A percentile compares a stretch with the other conserved stretches of the same genome.
These are phyloP conservation scores for Myrmecobius fasciatus DNA, from an alignment of 2,113 vertebrate species.

Conservation along the genomic window DNA sequence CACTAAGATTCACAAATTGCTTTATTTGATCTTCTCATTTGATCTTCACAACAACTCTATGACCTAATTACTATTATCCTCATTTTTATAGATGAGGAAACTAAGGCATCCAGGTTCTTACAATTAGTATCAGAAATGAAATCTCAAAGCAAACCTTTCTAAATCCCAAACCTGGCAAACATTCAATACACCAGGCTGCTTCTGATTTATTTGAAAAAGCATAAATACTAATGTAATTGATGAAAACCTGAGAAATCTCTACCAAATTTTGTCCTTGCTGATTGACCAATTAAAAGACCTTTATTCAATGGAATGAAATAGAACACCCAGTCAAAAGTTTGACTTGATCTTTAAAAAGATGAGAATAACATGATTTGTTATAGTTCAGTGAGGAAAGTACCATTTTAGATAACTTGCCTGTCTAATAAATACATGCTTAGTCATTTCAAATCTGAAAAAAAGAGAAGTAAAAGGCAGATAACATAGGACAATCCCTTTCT, in stretches of 20 bases:
- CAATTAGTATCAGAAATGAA: not conserved
- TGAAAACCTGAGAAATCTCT: not conserved
- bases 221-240: not conserved
- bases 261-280: not conserved
- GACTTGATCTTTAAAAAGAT: conserved; percentile 1
- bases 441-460: conserved; percentile 22
- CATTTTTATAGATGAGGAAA: not conserved
- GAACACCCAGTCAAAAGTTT: not conserved
- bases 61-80: not conserved
- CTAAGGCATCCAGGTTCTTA: not conserved
- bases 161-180: not conserved
- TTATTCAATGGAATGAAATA: not conserved
- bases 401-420: not conserved
- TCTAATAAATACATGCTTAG: not conserved
- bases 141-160: not conserved
- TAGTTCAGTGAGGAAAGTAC: not conserved
- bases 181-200: not conserved
- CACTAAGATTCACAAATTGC: not conserved
- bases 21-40: not conserved
- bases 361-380: not conserved
- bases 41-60: not conserved
- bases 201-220: not conserved
- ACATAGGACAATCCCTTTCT: not conserved
- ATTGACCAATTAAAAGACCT: not conserved
- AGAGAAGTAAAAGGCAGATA: not conserved